These are phyloP conservation scores for Trachythela sp. DNA, from an alignment of 64 coral and sea anemone genomes.

Conservation along the genomic window DNA sequence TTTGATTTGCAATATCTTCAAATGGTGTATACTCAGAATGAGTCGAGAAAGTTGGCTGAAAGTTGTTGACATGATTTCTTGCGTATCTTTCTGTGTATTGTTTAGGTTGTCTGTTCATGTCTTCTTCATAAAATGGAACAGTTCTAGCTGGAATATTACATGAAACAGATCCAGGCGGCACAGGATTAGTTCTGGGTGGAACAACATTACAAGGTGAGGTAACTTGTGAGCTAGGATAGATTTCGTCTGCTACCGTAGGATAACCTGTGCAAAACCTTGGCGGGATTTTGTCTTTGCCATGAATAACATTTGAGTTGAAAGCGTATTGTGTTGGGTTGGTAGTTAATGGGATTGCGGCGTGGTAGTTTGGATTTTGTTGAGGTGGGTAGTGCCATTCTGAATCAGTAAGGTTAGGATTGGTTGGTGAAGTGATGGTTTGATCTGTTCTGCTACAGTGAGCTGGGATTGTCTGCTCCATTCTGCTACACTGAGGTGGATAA, in stretches of 20 bases:
- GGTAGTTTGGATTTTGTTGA: background rate
- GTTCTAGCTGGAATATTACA: no score
- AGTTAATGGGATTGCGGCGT: conserved; percentile 25
- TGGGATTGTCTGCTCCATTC: no score
- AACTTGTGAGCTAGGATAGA: background rate
- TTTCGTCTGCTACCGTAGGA: background rate
- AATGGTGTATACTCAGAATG: background rate
- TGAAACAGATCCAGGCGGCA: no score
- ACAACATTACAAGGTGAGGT: background rate
- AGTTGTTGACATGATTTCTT: background rate
- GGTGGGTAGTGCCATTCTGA: no score
- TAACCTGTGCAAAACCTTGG: background rate
- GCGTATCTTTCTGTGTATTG: background rate
- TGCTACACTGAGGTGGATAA: background rate
- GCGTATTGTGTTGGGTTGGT: background rate
- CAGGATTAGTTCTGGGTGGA: background rate
- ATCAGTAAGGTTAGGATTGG: background rate
- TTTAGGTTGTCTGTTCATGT: background rate
- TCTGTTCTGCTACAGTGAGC: background rate
- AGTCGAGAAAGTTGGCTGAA: background rate
- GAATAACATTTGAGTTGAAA: background rate
- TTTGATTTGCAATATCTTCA: background rate
- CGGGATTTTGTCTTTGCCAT: background rate
- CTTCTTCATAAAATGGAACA: background rate
- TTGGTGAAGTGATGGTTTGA: background rate